A percentile compares a stretch with the other conserved stretches of the same genome.
Evolutionary conservation across 2,113 vertebrate species (phyloP).

Genomic region (Grus americana): DNA sequence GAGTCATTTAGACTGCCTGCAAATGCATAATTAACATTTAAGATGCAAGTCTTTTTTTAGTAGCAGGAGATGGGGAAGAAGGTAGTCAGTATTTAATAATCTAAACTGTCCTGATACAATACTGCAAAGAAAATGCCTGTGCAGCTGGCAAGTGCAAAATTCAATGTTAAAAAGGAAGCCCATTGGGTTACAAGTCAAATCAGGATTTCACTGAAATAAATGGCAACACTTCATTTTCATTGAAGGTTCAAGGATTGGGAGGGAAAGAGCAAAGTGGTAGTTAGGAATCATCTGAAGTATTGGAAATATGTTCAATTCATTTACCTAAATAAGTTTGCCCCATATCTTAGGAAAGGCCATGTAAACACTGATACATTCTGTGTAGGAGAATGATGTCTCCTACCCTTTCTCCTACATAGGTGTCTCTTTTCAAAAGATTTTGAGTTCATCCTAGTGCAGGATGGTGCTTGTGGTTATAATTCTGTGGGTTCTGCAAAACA

Average conservation of each 20-base stretch:
- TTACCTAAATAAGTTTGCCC: not conserved
- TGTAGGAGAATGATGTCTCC: not conserved
- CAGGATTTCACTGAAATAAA: not conserved
- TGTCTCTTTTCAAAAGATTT: not conserved
- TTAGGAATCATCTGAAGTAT: not conserved
- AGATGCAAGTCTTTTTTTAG: slow-evolving; percentile 42
- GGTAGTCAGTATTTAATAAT: not conserved
- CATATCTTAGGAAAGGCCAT: not conserved
- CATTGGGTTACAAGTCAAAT: not conserved
- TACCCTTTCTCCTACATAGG: not conserved
- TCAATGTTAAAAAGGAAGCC: not conserved
- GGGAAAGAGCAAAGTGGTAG: not conserved
- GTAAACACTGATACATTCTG: not conserved
- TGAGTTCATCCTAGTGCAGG: not conserved
- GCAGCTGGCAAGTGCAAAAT: not conserved
- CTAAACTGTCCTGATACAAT: not conserved
- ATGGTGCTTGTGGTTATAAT: not conserved
- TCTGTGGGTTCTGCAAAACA: not conserved
- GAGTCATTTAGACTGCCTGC: slow-evolving; percentile 25
- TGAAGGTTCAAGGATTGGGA: not conserved
- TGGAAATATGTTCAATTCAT: not conserved
- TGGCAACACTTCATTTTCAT: not conserved
- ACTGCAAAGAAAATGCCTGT: not conserved
- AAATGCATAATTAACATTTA: slow-evolving; percentile 56
- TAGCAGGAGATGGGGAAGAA: not conserved